phyloP scores from a whole-genome alignment of 2,888 invertebrate species.

The Aquatica leii region DNA sequence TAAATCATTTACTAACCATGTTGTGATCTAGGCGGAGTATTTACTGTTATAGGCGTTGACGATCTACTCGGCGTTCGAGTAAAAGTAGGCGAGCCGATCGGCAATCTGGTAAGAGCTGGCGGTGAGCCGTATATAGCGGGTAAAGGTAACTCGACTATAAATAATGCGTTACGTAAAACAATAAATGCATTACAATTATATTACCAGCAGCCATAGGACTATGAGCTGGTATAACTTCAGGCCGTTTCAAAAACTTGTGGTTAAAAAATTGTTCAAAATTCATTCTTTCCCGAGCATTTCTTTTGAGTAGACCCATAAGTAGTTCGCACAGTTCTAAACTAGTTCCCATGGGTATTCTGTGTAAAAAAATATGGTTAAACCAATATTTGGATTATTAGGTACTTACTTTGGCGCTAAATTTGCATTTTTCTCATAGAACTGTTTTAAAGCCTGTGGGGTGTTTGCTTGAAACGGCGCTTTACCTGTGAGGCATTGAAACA shows the following conservation, averaged over 20 bases:
- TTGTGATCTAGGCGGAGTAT: constrained; percentile 53
- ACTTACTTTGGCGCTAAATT: constrained; percentile 89
- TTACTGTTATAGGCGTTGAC: constrained; percentile 53
- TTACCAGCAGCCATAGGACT: constrained; percentile 43
- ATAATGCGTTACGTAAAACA: neutral
- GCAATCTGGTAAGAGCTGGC: constrained; percentile 44
- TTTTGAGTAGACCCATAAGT: constrained; percentile 83
- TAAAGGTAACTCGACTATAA: constrained; percentile 51
- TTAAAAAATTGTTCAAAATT: constrained; percentile 96
- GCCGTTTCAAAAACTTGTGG: constrained; percentile 87
- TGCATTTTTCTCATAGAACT: constrained; percentile 95
- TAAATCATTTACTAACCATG: constrained; percentile 48
- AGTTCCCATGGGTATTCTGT: constrained; percentile 92
- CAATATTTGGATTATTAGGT: too few species aligned
- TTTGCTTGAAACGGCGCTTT: constrained; percentile 99
- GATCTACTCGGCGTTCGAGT: constrained; percentile 38
- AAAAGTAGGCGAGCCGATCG: constrained; percentile 28
- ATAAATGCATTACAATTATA: neutral
- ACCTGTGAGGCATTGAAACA: constrained; percentile 88
- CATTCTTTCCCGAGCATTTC: constrained; percentile 95
- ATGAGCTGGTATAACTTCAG: constrained; percentile 63
- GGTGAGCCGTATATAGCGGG: constrained; percentile 54
- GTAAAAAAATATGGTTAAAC: constrained; percentile 50
- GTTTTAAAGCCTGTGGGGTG: constrained; percentile 96
- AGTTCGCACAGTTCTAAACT: constrained; percentile 89